A percentile compares a stretch with the other conserved stretches of the same genome.
Evolutionary conservation across 2,888 invertebrate species (phyloP).

Genomic region (Hyposoter didymator): DNA sequence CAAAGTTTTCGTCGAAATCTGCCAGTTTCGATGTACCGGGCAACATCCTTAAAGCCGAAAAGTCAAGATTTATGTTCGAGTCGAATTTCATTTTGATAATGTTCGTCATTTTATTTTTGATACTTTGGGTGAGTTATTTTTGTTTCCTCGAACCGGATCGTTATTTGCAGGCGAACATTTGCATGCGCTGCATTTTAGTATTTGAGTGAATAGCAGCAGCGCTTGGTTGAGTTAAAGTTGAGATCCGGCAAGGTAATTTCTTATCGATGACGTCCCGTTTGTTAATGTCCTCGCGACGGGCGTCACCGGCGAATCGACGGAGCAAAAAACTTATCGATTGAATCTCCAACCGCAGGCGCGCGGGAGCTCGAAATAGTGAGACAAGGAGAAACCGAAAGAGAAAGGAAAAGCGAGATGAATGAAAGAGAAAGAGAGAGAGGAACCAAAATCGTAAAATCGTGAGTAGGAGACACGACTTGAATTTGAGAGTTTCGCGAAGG

Average conservation of each 20-base stretch:
- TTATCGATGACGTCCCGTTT: slow-evolving; percentile 52
- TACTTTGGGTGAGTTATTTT: not conserved
- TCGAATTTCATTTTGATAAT: not conserved
- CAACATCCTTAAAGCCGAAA: not conserved
- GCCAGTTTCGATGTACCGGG: no score
- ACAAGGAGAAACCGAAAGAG: slow-evolving; percentile 4
- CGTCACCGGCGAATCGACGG: slow-evolving; percentile 27
- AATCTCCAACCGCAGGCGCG: slow-evolving; percentile 55
- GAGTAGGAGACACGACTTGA: slow-evolving; percentile 38
- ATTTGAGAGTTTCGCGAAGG: slow-evolving; percentile 57
- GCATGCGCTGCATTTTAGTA: not conserved
- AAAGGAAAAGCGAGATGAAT: not conserved
- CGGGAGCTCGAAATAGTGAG: slow-evolving; percentile 3
- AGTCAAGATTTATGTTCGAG: not conserved
- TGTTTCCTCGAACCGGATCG: not conserved
- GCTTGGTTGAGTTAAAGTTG: slow-evolving; percentile 7
- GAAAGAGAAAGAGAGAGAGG: slow-evolving; percentile 26
- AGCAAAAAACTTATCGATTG: slow-evolving; percentile 71
- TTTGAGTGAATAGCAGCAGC: slow-evolving; percentile 1
- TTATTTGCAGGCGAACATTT: not conserved
- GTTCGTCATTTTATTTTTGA: not conserved
- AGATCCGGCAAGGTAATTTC: slow-evolving; percentile 48
- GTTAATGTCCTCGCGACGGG: slow-evolving; percentile 51
- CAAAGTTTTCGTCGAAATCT: no score
- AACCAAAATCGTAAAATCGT: slow-evolving; percentile 58